Evolutionary conservation across 23 tunicate species (phyloP).

Genomic region (Oikopleura dioica): DNA sequence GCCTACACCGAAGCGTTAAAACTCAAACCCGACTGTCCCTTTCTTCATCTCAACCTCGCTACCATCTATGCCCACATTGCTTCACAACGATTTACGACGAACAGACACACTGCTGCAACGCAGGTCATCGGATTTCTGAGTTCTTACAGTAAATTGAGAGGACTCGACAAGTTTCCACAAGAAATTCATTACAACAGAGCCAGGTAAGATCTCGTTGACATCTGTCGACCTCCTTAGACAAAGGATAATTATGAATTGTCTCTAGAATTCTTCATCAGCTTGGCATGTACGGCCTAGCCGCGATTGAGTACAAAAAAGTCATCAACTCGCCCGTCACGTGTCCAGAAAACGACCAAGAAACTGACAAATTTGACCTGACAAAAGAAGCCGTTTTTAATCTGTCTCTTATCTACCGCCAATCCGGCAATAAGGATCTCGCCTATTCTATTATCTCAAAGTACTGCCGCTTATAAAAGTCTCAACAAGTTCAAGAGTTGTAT

Average conservation of each 20-base stretch:
- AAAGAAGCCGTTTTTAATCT: no score
- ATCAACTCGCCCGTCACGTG: not conserved
- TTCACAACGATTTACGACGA: not conserved
- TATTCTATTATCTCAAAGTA: not conserved
- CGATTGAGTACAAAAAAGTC: not conserved
- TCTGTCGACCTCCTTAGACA: not conserved
- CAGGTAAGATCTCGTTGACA: not conserved
- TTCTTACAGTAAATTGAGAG: not conserved
- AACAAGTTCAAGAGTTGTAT: not conserved
- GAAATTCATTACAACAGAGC: not conserved
- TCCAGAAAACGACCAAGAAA: not conserved
- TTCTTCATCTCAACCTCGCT: not conserved
- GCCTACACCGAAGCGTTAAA: constrained; percentile 1
- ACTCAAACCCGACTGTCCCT: not conserved
- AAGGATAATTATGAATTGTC: not conserved
- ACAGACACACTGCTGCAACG: not conserved
- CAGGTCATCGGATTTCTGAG: no score
- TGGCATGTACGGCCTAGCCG: not conserved
- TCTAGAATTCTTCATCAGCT: not conserved
- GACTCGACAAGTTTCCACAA: not conserved
- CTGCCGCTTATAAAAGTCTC: not conserved
- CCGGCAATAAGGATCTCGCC: not conserved
- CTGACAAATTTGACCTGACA: not conserved
- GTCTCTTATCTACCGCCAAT: not conserved
- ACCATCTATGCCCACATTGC: constrained; percentile 7